phyloP scores from a whole-genome alignment of 1,140 invertebrate genomes.

The Cydia fagiglandana region DNA sequence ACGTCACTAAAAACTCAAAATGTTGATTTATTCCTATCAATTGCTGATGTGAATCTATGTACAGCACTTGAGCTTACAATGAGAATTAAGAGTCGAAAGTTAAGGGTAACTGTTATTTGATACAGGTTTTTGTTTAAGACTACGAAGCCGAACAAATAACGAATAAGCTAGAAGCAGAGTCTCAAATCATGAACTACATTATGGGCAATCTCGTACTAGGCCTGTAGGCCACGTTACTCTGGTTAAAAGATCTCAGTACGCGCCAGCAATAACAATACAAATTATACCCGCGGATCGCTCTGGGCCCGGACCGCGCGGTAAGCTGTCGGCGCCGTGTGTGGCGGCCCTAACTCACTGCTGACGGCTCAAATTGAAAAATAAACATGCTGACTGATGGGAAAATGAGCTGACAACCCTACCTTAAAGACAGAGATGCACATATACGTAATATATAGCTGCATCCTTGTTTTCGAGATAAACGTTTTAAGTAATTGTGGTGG shows the following conservation, averaged over 20 bases:
- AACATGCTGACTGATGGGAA: slow-evolving; percentile 59
- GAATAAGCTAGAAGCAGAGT: too few relatives aligned
- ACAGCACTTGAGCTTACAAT: too few relatives aligned
- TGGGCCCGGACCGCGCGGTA: slow-evolving; percentile 41
- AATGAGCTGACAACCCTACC: slow-evolving; percentile 40
- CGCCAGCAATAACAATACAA: not conserved
- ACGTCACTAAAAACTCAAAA: too few relatives aligned
- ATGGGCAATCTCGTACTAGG: too few relatives aligned
- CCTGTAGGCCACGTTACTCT: not conserved
- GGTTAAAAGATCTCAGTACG: not conserved
- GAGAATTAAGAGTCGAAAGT: too few relatives aligned
- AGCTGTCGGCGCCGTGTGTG: slow-evolving; percentile 45
- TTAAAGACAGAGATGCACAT: not conserved
- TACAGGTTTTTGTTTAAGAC: too few relatives aligned
- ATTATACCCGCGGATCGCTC: slow-evolving; percentile 25
- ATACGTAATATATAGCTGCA: not conserved
- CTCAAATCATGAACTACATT: too few relatives aligned
- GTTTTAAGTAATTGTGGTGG: slow-evolving; percentile 33
- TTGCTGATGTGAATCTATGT: too few relatives aligned
- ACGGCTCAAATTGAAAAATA: slow-evolving; percentile 73
- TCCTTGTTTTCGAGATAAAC: not conserved
- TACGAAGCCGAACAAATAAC: too few relatives aligned
- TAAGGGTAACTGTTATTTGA: too few relatives aligned
- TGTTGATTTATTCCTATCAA: too few relatives aligned
- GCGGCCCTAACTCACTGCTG: slow-evolving; percentile 50